Percentiles rank a stretch among this genome's conserved stretches.
These are phyloP conservation scores for Conchocele bisecta DNA, from an alignment of 2,888 invertebrate species.

Conservation along the genomic window DNA sequence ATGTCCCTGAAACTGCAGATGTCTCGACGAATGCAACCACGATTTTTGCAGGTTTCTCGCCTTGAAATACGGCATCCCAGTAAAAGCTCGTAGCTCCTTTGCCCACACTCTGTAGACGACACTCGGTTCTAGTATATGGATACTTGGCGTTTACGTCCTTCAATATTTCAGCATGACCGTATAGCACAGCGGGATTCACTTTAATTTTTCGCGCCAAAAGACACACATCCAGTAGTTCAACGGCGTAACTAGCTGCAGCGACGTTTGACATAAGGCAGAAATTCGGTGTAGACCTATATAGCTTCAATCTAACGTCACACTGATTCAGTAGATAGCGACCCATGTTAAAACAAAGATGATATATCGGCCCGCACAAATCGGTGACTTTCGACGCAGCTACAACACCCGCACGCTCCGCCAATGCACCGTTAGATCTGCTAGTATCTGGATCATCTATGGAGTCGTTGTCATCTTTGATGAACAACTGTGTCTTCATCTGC, in stretches of 20 bases:
- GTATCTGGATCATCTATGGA: conserved; percentile 4
- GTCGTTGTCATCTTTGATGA: conserved; percentile 1
- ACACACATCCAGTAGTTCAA: background rate
- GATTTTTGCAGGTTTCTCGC: background rate
- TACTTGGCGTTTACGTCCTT: background rate
- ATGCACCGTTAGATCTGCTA: background rate
- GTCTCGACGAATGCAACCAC: background rate
- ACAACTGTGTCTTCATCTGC: conserved; percentile 12
- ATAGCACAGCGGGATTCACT: conserved; percentile 42
- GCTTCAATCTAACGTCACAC: conserved; percentile 2
- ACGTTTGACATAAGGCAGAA: background rate
- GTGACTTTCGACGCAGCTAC: background rate
- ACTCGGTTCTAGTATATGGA: background rate
- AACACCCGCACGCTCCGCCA: background rate
- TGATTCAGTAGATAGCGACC: background rate
- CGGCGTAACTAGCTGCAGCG: conserved; percentile 2
- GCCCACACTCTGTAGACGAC: background rate
- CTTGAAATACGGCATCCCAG: conserved; percentile 12
- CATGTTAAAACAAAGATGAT: background rate
- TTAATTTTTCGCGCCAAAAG: conserved; percentile 19
- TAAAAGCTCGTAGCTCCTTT: background rate
- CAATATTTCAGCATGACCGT: conserved; percentile 35
- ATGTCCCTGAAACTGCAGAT: background rate
- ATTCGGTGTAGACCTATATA: background rate
- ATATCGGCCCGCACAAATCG: background rate